A percentile compares a stretch with the other conserved stretches of the same genome.
These are phyloP conservation scores for Pollenia angustigena DNA, from an alignment of 2,888 invertebrate species.

Conservation along the genomic window DNA sequence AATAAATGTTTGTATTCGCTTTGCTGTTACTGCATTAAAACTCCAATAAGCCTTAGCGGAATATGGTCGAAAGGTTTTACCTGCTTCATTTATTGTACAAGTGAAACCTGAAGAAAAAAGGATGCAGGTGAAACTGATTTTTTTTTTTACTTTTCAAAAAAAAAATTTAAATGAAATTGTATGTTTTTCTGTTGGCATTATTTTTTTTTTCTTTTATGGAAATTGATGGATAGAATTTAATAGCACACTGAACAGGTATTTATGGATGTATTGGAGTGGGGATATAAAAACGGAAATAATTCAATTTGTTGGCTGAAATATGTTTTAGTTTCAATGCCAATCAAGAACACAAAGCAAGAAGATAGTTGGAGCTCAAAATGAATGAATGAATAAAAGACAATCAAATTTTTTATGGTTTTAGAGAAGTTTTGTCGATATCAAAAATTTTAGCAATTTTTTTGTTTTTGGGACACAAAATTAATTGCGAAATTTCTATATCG, in stretches of 20 bases:
- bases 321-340: no score
- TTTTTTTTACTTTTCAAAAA: conserved; percentile 72
- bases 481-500: no score
- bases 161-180: conserved; percentile 41
- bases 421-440: no score
- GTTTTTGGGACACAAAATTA: no score
- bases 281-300: conserved; percentile 55
- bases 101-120: conserved; percentile 74
- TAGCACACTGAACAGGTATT: conserved; percentile 7
- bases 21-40: background rate
- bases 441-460: no score
- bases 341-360: no score
- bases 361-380: no score
- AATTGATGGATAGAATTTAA: background rate
- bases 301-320: conserved; percentile 34
- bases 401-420: no score
- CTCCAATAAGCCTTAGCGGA: conserved; percentile 18
- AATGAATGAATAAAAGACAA: no score
- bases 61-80: conserved; percentile 61
- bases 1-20: conserved; percentile 31
- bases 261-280: background rate
- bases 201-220: conserved; percentile 29
- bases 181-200: conserved; percentile 45
- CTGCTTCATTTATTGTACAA: conserved; percentile 40
- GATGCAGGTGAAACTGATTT: conserved; percentile 83